These are phyloP conservation scores for Bufo bufo DNA, from an alignment of 2,113 vertebrate species.

Conservation along the genomic window DNA sequence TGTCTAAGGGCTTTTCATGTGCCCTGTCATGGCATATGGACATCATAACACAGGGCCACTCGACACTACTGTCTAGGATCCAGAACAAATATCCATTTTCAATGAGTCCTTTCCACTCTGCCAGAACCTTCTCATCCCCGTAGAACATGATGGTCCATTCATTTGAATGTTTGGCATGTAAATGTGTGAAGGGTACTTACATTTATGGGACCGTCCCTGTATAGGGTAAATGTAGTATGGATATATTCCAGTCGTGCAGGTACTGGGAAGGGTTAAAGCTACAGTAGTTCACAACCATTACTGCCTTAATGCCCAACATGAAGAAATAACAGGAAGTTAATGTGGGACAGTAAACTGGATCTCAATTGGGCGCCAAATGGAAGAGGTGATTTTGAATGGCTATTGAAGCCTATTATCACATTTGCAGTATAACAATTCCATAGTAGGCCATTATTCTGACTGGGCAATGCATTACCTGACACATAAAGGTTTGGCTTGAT, in stretches of 20 bases:
- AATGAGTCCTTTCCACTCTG: too few species aligned
- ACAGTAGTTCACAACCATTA: slow-evolving; percentile 12
- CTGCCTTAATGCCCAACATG: slow-evolving; percentile 47
- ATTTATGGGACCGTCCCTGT: not conserved
- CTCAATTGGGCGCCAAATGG: slow-evolving; percentile 55
- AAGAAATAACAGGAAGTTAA: slow-evolving; percentile 48
- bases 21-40: too few species aligned
- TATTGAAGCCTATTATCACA: slow-evolving; percentile 54
- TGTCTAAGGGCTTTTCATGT: too few species aligned
- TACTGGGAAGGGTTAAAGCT: slow-evolving; percentile 22
- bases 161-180: too few species aligned
- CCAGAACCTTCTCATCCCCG: too few species aligned
- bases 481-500: slow-evolving; percentile 55
- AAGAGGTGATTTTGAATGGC: slow-evolving; percentile 54
- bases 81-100: too few species aligned
- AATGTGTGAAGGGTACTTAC: too few species aligned
- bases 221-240: not conserved
- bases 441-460: slow-evolving; percentile 52
- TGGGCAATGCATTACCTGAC: slow-evolving; percentile 57
- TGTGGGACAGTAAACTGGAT: slow-evolving; percentile 48
- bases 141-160: too few species aligned
- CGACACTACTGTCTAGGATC: too few species aligned
- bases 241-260: not conserved
- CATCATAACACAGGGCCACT: too few species aligned
- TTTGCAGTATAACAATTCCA: slow-evolving; percentile 57